A percentile compares a stretch with the other conserved stretches of the same genome.
These are phyloP conservation scores for Ichneumoninae sp. DNA, from an alignment of 2,888 invertebrate species.

Conservation along the genomic window DNA sequence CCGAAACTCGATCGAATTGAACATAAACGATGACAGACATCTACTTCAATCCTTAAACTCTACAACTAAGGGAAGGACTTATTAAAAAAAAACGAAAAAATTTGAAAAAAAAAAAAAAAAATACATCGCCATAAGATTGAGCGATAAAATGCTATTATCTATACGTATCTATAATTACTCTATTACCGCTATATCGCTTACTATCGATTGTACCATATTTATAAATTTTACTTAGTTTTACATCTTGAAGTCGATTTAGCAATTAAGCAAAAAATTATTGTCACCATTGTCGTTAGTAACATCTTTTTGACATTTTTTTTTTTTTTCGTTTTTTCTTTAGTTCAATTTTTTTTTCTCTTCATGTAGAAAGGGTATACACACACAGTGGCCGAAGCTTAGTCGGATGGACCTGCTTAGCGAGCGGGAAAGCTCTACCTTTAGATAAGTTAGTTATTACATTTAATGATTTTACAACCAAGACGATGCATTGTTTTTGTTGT, in stretches of 20 bases:
- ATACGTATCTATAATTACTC: slow-evolving; percentile 82
- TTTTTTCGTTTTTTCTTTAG: slow-evolving; percentile 69
- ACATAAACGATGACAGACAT: slow-evolving; percentile 73
- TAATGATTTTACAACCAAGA: slow-evolving; percentile 80
- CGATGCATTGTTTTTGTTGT: slow-evolving; percentile 81
- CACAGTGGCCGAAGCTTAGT: slow-evolving; percentile 74
- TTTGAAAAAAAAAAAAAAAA: slow-evolving; percentile 44
- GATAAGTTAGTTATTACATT: slow-evolving; percentile 79
- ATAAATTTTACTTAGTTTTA: slow-evolving; percentile 83
- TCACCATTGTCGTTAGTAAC: slow-evolving; percentile 65
- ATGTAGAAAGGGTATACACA: slow-evolving; percentile 55
- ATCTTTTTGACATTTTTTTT: slow-evolving; percentile 69
- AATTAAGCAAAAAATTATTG: slow-evolving; percentile 72
- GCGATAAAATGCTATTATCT: slow-evolving; percentile 82
- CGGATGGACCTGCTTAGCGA: slow-evolving; percentile 72
- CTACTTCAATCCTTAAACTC: slow-evolving; percentile 76
- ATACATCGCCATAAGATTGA: slow-evolving; percentile 80
- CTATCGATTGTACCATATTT: slow-evolving; percentile 82
- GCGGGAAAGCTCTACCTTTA: slow-evolving; percentile 76
- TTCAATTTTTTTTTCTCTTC: slow-evolving; percentile 61
- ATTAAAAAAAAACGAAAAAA: slow-evolving; percentile 38
- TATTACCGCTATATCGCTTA: slow-evolving; percentile 82
- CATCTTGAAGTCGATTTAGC: slow-evolving; percentile 79
- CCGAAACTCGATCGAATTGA: slow-evolving; percentile 76
- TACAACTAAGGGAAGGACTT: slow-evolving; percentile 75